A percentile compares a stretch with the other conserved stretches of the same genome.
Conservation (phyloP, 2,888 invertebrate species). For the Schrankia costaestrigalis region DNA sequence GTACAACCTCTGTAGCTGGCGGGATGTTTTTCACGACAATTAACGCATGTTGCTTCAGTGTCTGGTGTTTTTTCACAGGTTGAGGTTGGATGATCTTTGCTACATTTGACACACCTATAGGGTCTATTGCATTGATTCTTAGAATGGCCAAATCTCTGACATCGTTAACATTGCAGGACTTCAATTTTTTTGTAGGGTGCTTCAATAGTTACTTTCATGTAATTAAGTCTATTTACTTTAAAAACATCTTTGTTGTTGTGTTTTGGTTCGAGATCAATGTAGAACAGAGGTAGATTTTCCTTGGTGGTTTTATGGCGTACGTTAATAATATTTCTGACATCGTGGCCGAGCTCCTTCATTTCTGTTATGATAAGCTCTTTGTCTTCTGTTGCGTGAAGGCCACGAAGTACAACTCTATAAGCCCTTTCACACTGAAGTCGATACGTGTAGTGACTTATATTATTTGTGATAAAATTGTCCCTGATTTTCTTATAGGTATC, state of each 20-base stretch:
- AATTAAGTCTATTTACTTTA: not conserved
- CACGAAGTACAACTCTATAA: slow-evolving; percentile 3
- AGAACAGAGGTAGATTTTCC: slow-evolving; percentile 3
- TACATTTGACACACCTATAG: slow-evolving; percentile 5
- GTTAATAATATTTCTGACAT: slow-evolving; percentile 4
- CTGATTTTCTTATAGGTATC: slow-evolving; percentile 4
- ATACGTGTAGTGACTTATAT: slow-evolving; percentile 8
- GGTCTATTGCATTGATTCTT: slow-evolving; percentile 2
- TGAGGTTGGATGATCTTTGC: slow-evolving; percentile 2
- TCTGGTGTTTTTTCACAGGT: slow-evolving; percentile 3
- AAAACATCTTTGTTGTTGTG: slow-evolving; percentile 7
- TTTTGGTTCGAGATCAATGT: slow-evolving; percentile 5
- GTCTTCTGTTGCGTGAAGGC: slow-evolving; percentile 2
- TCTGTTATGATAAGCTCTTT: slow-evolving; percentile 3
- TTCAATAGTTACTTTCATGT: slow-evolving; percentile 7
- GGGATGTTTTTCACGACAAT: slow-evolving; percentile 2
- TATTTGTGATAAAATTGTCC: not conserved
- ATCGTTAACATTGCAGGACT: slow-evolving; percentile 4
- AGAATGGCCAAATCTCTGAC: slow-evolving; percentile 4
- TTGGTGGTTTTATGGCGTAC: slow-evolving; percentile 5
- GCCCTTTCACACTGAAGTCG: slow-evolving; percentile 5
- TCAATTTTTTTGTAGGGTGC: slow-evolving; percentile 5
- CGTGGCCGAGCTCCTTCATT: slow-evolving; percentile 1
- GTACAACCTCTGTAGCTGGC: slow-evolving; percentile 5
- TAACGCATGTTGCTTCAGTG: slow-evolving; percentile 5